Evolutionary conservation across 2,888 invertebrate genomes (phyloP).

Genomic region (Heterodera filipjevi): DNA sequence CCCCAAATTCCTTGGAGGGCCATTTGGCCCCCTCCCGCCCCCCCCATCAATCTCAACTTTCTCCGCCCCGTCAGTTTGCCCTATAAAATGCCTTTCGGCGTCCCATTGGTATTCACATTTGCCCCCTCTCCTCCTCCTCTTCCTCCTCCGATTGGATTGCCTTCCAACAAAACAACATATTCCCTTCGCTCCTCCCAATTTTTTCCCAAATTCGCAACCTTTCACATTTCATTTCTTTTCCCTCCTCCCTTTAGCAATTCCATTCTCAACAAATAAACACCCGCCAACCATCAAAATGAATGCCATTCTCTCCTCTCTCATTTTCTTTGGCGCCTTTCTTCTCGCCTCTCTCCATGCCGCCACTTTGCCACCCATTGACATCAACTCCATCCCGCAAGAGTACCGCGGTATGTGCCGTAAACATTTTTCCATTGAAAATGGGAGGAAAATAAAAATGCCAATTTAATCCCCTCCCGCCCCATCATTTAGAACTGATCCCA

Average conservation of each 20-base stretch:
- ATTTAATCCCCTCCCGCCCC: too few species aligned
- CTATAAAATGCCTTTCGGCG: neutral
- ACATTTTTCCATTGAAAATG: neutral
- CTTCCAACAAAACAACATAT: too few species aligned
- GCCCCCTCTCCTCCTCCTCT: neutral
- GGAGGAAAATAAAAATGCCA: neutral
- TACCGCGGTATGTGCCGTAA: constrained; percentile 14
- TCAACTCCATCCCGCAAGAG: constrained; percentile 57
- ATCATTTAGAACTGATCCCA: constrained; percentile 59
- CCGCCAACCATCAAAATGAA: too few species aligned
- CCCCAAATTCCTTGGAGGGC: constrained; percentile 6
- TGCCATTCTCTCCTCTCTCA: neutral
- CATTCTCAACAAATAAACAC: too few species aligned
- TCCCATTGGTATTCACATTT: neutral
- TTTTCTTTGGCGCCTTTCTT: neutral
- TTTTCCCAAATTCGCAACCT: too few species aligned
- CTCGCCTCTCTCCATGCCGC: neutral
- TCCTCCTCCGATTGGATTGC: too few species aligned
- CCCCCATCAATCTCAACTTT: constrained; percentile 11
- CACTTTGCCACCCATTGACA: constrained; percentile 38
- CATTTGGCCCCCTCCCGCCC: neutral
- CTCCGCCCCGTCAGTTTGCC: neutral
- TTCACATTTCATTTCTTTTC: too few species aligned
- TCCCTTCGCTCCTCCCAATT: too few species aligned
- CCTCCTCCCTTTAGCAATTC: too few species aligned